Base-by-base conservation (phyloP, 2,888 invertebrate species). In the Oscheius sp. region DNA sequence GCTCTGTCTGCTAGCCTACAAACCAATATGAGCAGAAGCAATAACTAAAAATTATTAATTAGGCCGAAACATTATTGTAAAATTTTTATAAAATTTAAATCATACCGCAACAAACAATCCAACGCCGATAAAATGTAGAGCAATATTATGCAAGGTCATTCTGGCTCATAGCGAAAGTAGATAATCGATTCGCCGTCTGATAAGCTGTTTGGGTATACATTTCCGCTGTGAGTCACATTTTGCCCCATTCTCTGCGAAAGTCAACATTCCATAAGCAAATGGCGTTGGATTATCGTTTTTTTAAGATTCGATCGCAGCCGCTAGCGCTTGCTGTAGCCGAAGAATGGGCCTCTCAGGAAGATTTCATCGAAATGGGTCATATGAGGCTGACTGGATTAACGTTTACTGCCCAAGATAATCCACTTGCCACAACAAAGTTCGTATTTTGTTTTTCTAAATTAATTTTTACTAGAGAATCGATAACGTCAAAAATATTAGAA, bases 391-490 rank as follows among this genome's bases (percentile, higher is more conserved):
- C 95, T 13, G 93, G 94, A 0, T 90, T 99, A 43, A 94, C 94
- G 86, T 96, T 94, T 87, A 96, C 95, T 25, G 93, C 93, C 35
- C 90, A 95, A 76, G 99, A 99, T 89, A 98, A 98, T 91, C 97
- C 97, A 6, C 93, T 93, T 82, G 92, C 93, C 83, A 91, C 93
- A 76, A 93, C 92, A 2, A 92, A 79, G 86, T 84, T 55, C 69
- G 81, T 72, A 21, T 63, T 13, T 7, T 18, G 16, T 49, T 49
- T 3, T 7, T 35, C 35, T 35, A 49, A 49, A 49, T 25, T 27
- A 52, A 18, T 9, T 52, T 1, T 6, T 78, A 80, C 59, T 59
- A 85, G 86, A n/a, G 83, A 84, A 27, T 72, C 81, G 9, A 80
- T 86, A 35, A 77, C 81, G 7, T 63, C 72, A 25, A 93, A 93